Base-by-base conservation (phyloP, 2,888 invertebrate species). In the Troides helena region DNA sequence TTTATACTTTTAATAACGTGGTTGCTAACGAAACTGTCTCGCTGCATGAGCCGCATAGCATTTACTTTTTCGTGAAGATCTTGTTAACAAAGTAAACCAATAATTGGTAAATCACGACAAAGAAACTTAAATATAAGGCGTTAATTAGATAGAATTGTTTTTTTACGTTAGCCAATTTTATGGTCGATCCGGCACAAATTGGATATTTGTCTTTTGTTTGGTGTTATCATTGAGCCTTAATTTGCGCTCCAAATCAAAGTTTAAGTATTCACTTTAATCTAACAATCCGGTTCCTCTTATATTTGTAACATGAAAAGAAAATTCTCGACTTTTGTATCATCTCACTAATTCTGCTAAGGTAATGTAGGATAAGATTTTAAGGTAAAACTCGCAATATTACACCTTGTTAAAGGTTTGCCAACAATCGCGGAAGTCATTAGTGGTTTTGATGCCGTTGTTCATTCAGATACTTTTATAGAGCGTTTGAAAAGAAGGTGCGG, bases 151-250 rank as follows among this genome's bases (percentile, higher is more conserved):
- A 79, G 73, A 76, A 79, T 67, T 58, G 70, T 74, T 74, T 89
- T 89, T 88, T 89, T 86, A 78, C 75, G 71, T 70, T 69, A 73
- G 74, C 80, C 86, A 89, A 90, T 91, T 90, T 88, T 85, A 89
- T 88, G 92, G 82, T 85, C 80, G 83, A 81, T 73, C 85, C 81
- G 85, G 84, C 87, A 86, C 86, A 84, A 86, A 88, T 90, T 84
- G 78, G 75, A 73, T 68, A 72, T 70, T 75, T 76, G 73, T 70
- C 72, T 71, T 69, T 73, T 72, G 67, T 67, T 63, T 59, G 63
- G 58, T 68, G 6, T 46, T 30, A 36, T 56, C 58, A 23, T 17
- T 30, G 46, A 58, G 46, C 8, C 12, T 50, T 5, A 8, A 59
- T n/a, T 63, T n/a, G 53, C n/a, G 0, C n/a, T 6, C 14, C 5